Conservation (phyloP, 2,888 invertebrate species). For the Pilophorus perplexus region DNA sequence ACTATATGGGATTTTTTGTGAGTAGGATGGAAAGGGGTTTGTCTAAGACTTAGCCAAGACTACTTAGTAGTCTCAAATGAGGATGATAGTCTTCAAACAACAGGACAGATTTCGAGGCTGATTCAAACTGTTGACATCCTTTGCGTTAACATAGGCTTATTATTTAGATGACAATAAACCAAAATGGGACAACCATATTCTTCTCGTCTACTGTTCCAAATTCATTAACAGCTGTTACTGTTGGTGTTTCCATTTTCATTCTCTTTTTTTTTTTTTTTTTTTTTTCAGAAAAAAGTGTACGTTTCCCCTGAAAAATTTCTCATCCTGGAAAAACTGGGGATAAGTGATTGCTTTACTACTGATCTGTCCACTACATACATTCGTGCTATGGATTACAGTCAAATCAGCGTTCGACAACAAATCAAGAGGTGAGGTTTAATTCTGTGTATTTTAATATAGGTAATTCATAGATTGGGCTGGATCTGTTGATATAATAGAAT, state of each 20-base stretch:
- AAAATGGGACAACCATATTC: too few species aligned
- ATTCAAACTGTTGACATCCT: too few species aligned
- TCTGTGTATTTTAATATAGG: too few species aligned
- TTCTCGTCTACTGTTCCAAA: too few species aligned
- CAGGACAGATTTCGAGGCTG: neutral
- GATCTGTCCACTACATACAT: neutral
- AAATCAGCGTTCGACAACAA: neutral
- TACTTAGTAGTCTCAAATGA: neutral
- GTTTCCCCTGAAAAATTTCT: conserved; percentile 2
- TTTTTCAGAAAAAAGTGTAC: neutral
- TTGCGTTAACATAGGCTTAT: too few species aligned
- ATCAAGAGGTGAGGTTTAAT: neutral
- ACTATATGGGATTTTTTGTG: too few species aligned
- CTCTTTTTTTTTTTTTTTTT: neutral
- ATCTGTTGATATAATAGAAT: too few species aligned
- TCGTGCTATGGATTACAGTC: neutral
- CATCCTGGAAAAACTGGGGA: neutral
- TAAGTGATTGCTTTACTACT: neutral
- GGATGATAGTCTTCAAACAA: neutral
- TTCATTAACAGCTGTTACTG: too few species aligned
- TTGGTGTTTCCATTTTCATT: too few species aligned
- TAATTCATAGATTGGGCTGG: too few species aligned
- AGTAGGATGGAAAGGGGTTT: too few species aligned
- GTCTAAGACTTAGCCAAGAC: neutral
- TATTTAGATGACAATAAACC: too few species aligned